Evolutionary conservation across 2,113 vertebrate species (phyloP).

Genomic region (Mirza zaza): DNA sequence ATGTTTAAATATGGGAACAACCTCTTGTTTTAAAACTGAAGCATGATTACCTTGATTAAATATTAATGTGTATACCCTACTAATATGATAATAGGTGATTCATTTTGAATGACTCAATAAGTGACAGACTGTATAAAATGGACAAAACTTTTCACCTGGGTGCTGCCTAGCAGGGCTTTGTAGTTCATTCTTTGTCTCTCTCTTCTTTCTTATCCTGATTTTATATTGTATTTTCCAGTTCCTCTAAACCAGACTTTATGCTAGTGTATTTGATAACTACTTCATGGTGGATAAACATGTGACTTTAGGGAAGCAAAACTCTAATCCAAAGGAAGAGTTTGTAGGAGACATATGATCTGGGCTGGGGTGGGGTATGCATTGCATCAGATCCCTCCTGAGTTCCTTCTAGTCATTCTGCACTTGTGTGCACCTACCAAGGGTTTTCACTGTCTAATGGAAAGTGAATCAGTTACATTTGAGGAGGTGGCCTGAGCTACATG

Average conservation of each 20-base stretch:
- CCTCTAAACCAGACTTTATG: background rate
- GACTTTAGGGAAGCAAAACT: background rate
- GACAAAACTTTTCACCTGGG: background rate
- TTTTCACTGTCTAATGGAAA: background rate
- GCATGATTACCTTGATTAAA: background rate
- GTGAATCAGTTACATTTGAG: background rate
- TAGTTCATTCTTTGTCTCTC: background rate
- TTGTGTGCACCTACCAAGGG: background rate
- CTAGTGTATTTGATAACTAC: background rate
- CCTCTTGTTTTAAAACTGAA: background rate
- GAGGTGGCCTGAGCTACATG: background rate
- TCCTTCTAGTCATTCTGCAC: accelerated
- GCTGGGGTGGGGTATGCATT: accelerated
- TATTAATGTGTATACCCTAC: background rate
- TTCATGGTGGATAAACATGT: background rate
- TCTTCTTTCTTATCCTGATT: background rate
- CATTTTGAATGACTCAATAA: background rate
- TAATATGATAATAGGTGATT: background rate
- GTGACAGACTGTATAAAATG: background rate
- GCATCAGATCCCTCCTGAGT: background rate
- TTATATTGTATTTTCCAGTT: background rate
- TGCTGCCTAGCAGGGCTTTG: too few relatives aligned
- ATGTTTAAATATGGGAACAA: background rate
- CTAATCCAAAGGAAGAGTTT: background rate
- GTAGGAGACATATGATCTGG: background rate